phyloP scores from a whole-genome alignment of 2,888 invertebrate species.

The Drosophila neoperkinsi region DNA sequence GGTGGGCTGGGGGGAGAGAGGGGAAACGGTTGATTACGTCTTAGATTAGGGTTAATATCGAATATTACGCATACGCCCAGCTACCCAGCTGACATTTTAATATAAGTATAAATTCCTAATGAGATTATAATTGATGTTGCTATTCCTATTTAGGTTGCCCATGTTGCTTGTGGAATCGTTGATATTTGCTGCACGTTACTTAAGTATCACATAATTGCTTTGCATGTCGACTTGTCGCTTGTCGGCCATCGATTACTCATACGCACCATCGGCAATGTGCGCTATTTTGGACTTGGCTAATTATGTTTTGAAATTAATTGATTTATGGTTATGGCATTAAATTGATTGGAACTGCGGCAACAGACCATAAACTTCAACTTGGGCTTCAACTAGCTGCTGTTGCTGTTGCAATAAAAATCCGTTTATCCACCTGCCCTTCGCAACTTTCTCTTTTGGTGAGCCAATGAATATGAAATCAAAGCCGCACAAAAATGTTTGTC shows the following conservation, averaged over 20 bases:
- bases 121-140: constrained; percentile 41
- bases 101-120: constrained; percentile 35
- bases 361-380: neutral
- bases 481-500: constrained; percentile 50
- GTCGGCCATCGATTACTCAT: constrained; percentile 58
- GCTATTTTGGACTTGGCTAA: constrained; percentile 48
- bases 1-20: neutral
- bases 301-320: constrained; percentile 75
- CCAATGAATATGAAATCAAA: constrained; percentile 69
- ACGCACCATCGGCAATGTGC: constrained; percentile 50
- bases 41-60: constrained; percentile 17
- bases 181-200: constrained; percentile 32
- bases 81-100: constrained; percentile 15
- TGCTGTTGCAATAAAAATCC: neutral
- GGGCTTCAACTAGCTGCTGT: constrained; percentile 8
- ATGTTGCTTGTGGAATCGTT: constrained; percentile 4
- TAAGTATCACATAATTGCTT: constrained; percentile 65
- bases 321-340: constrained; percentile 66
- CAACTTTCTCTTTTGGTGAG: neutral
- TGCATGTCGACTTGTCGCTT: constrained; percentile 9
- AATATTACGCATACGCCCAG: constrained; percentile 44
- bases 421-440: neutral
- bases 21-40: neutral
- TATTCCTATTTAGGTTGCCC: neutral
- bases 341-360: constrained; percentile 2